Conservation (phyloP, 2,888 invertebrate species). For the Drosophila mayaguana region DNA sequence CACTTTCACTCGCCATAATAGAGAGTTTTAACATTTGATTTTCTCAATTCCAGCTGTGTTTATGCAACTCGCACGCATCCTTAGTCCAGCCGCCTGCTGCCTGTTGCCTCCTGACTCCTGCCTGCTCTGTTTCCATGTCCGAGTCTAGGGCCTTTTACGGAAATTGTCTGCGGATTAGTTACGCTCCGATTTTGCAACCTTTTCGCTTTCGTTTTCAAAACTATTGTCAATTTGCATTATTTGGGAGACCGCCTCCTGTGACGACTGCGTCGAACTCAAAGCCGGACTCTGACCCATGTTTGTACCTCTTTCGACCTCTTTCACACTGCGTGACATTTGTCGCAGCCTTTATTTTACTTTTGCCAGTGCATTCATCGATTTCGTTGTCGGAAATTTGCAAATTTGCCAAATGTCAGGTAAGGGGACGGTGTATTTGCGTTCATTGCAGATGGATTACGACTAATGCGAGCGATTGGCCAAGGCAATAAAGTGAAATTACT, state of each 20-base stretch:
- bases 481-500: slow-evolving; percentile 74
- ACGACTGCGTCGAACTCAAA: slow-evolving; percentile 4
- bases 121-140: slow-evolving; percentile 8
- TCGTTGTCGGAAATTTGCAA: slow-evolving; percentile 65
- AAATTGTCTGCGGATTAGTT: slow-evolving; percentile 64
- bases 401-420: slow-evolving; percentile 77
- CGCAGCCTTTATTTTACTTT: slow-evolving; percentile 22
- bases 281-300: slow-evolving; percentile 19
- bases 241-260: slow-evolving; percentile 70
- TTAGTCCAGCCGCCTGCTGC: slow-evolving; percentile 4
- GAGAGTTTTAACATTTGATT: slow-evolving; percentile 41
- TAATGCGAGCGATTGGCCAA: slow-evolving; percentile 70
- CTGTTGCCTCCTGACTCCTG: slow-evolving; percentile 5
- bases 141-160: slow-evolving; percentile 28
- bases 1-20: slow-evolving; percentile 60
- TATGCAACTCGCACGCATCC: slow-evolving; percentile 43
- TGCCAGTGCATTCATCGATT: slow-evolving; percentile 72
- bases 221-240: slow-evolving; percentile 81
- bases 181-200: slow-evolving; percentile 72
- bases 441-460: slow-evolving; percentile 77
- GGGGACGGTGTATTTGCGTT: slow-evolving; percentile 34
- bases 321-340: slow-evolving; percentile 53
- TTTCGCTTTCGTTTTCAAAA: slow-evolving; percentile 60
- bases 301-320: slow-evolving; percentile 74
- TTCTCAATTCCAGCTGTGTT: slow-evolving; percentile 23